Evolutionary conservation across 2,797 vertebrate genomes (phyloP).

Genomic region (Danio jaintianensis): DNA sequence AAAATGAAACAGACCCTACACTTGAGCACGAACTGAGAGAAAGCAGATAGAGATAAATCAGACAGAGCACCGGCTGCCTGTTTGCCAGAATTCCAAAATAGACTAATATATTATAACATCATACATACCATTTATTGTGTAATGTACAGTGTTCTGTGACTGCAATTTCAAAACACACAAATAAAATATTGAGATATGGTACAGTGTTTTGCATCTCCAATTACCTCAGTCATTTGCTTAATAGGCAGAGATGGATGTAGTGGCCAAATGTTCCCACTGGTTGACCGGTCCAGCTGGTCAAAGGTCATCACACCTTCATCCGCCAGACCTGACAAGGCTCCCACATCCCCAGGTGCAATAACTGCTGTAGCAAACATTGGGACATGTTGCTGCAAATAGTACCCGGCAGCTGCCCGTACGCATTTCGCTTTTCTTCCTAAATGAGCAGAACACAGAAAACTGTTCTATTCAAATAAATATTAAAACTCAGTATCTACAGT

Average conservation of each 20-base stretch:
- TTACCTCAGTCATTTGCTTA: slow-evolving; percentile 35
- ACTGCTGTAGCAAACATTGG: slow-evolving; percentile 11
- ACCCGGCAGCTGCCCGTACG: slow-evolving; percentile 17
- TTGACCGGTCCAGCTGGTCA: slow-evolving; percentile 36
- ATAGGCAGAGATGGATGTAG: slow-evolving; percentile 29
- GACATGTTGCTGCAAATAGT: slow-evolving; percentile 20
- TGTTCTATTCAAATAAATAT: too few relatives aligned
- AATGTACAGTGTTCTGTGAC: not conserved
- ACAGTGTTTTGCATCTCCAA: not conserved
- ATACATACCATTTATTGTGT: not conserved
- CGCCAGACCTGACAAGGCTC: slow-evolving; percentile 51
- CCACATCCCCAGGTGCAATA: slow-evolving; percentile 37
- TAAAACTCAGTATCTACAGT: not conserved
- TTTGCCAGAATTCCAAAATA: slow-evolving; percentile 27
- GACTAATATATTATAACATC: slow-evolving; percentile 24
- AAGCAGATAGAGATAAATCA: slow-evolving; percentile 51
- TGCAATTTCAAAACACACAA: not conserved
- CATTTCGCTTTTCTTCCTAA: slow-evolving; percentile 13
- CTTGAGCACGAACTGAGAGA: slow-evolving; percentile 43
- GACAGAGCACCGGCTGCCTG: slow-evolving; percentile 33
- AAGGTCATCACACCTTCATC: slow-evolving; percentile 32
- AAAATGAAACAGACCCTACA: slow-evolving; percentile 50
- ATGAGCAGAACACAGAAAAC: not conserved
- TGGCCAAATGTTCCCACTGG: slow-evolving; percentile 17
- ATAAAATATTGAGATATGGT: not conserved